Conservation (phyloP, 2,888 invertebrate genomes). For the Macroteleia sp. region DNA sequence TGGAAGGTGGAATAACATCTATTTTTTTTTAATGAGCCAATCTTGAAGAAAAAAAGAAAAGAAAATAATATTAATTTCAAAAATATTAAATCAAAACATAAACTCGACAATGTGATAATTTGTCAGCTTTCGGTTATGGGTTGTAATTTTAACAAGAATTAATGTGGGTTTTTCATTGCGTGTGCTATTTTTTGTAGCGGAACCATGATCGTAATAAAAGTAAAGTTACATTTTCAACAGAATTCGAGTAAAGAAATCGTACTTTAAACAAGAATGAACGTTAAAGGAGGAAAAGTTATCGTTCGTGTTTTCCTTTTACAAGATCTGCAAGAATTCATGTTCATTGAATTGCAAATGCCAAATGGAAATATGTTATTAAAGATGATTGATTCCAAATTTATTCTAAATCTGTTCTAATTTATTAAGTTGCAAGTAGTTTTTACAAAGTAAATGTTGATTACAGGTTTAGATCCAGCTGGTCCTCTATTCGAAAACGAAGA, state of each 20-base stretch:
- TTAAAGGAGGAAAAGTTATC: conserved; percentile 33
- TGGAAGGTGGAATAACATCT: too few relatives aligned
- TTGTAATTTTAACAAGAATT: too few relatives aligned
- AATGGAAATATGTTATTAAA: not conserved
- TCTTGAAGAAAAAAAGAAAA: too few relatives aligned
- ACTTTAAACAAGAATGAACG: not conserved
- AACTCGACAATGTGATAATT: too few relatives aligned
- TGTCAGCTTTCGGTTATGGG: too few relatives aligned
- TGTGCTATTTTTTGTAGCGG: not conserved
- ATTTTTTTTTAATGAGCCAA: too few relatives aligned
- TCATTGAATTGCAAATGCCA: conserved; percentile 18
- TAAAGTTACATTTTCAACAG: not conserved
- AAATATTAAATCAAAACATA: too few relatives aligned
- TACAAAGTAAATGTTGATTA: not conserved
- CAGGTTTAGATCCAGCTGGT: conserved; percentile 95
- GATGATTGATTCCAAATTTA: conserved; percentile 2
- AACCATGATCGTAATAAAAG: not conserved
- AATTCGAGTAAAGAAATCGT: not conserved
- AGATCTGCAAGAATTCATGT: not conserved
- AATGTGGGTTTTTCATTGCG: too few relatives aligned
- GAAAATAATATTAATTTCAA: too few relatives aligned
- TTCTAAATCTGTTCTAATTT: not conserved
- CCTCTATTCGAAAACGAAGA: conserved; percentile 96
- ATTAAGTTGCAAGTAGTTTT: not conserved
- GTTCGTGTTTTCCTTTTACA: not conserved